Evolutionary conservation across 2,888 invertebrate species (phyloP), one percentile per base, ranked within the genome.

Genomic region (Melinopterus prodromus): DNA sequence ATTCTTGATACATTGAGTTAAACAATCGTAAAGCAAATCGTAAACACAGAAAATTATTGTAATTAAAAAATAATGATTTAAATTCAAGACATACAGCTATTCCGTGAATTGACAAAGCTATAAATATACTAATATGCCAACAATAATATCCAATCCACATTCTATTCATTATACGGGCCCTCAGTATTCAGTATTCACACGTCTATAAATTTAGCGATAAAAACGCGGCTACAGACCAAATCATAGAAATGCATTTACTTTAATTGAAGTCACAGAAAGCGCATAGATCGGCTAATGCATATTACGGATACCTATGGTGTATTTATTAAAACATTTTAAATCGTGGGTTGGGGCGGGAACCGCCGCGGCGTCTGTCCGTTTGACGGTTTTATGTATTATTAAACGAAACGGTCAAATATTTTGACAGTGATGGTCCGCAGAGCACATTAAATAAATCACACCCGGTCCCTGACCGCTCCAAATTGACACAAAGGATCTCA

Each of bases 281-380:
- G 37, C 35, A 74, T 74, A 74, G 74, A 37, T 35, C 26, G 16
- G 74, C 37, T 74, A 74, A 74, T 74, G 74, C 74, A 74, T 37
- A 74, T 74, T 74, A 74, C 74, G 35, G 74, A 74, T 74, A 74
- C 53, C 53, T 53, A 53, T 12, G 53, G 74, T n/a, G 3, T 37
- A 74, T 74, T 26, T 74, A 74, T 74, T 74, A 37, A 74, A 74
- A 74, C 74, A 74, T 74, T 74, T 74, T 74, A 74, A 74, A 36
- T 74, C 35, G 7, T 2, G 53, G 9, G 53, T 53, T 6, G 74
- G 26, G 16, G 36, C 74, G n/a, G 36, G n/a, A 36, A n/a, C 74
- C 26, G 35, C 36, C 74, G 35, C 74, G 74, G 15, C 36, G 16
- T 74, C 74, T 36, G 74, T 36, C 37, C 36, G n/a, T 74, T 74